Conservation (phyloP, 2,888 invertebrate genomes). For the Eumerus sabulonum region DNA sequence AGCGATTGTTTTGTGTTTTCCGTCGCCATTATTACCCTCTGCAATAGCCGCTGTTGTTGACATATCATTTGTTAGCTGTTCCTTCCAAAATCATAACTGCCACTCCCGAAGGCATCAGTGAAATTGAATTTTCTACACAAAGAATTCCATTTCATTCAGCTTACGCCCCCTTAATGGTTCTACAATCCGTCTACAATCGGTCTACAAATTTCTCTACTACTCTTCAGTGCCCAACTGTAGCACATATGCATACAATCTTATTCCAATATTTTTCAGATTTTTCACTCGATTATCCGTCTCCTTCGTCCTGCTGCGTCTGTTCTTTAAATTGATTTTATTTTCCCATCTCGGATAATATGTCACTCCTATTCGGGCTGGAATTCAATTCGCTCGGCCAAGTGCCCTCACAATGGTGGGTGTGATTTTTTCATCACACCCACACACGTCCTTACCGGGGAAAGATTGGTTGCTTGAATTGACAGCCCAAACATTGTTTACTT, state of each 20-base stretch:
- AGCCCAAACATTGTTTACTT: slow-evolving; percentile 24
- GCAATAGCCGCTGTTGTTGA: no score
- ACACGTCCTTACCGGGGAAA: no score
- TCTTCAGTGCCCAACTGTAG: not conserved
- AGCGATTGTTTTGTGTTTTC: no score
- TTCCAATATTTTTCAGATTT: slow-evolving; percentile 50
- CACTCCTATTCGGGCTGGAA: slow-evolving; percentile 44
- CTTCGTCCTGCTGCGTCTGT: slow-evolving; percentile 11
- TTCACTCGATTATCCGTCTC: slow-evolving; percentile 24
- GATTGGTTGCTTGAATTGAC: slow-evolving; percentile 39
- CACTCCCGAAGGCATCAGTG: no score
- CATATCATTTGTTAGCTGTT: no score
- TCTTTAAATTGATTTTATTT: slow-evolving; percentile 54
- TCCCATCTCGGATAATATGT: slow-evolving; percentile 48
- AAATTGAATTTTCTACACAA: no score
- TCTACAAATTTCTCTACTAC: not conserved
- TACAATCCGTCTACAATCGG: no score
- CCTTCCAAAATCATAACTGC: no score
- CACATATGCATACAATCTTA: slow-evolving; percentile 31
- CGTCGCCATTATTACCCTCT: no score
- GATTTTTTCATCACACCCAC: no score
- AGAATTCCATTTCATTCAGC: no score
- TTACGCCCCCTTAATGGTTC: no score
- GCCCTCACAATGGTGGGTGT: not conserved
- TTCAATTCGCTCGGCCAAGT: slow-evolving; percentile 54